Percentiles rank a stretch among this genome's conserved stretches.
Evolutionary conservation across 2,797 vertebrate species (phyloP).

Genomic region (Platalea minor): DNA sequence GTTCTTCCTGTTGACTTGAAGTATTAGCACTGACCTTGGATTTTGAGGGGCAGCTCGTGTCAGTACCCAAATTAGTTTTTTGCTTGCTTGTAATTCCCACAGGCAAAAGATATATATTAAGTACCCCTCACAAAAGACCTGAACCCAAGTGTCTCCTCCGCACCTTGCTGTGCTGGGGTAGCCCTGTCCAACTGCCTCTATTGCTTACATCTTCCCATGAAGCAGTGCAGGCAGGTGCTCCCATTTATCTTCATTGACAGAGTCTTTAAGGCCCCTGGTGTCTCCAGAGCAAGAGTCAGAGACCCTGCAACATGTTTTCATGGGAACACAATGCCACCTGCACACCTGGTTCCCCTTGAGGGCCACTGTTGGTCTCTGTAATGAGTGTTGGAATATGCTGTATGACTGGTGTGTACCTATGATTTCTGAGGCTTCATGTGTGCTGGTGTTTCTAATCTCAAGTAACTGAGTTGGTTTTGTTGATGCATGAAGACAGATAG

Average conservation of each 20-base stretch:
- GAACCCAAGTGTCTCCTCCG: background rate
- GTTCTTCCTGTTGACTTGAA: background rate
- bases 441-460: background rate
- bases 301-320: background rate
- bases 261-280: background rate
- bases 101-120: background rate
- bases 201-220: background rate
- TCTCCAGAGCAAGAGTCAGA: background rate
- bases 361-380: background rate
- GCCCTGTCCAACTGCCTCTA: background rate
- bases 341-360: background rate
- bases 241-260: background rate
- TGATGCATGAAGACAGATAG: background rate
- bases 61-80: background rate
- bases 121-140: background rate
- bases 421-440: background rate
- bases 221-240: background rate
- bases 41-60: background rate
- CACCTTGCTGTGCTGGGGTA: background rate
- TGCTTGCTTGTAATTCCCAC: background rate
- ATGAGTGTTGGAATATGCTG: background rate
- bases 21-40: background rate
- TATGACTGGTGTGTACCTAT: background rate
- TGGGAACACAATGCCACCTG: background rate
- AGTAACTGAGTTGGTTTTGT: background rate